Percentiles rank a stretch among this genome's conserved stretches.
Conservation (phyloP, 1,140 invertebrate species). For the Hermetia illucens region DNA sequence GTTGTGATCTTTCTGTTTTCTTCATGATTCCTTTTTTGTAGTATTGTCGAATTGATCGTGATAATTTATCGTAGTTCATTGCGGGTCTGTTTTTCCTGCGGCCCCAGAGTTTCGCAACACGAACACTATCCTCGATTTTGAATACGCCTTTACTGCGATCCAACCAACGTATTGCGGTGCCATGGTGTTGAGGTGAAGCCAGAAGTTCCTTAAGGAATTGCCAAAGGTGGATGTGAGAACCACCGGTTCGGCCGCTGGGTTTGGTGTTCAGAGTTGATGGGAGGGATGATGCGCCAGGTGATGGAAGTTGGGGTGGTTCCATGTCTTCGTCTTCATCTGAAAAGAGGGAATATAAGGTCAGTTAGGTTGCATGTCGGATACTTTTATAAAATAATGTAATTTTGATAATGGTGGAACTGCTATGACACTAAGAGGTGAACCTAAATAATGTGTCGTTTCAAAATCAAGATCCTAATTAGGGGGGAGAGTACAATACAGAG, state of each 20-base stretch:
- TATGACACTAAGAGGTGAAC: no score
- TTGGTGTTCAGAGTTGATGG: constrained; percentile 20
- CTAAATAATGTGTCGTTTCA: no score
- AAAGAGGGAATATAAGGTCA: no score
- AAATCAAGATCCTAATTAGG: no score
- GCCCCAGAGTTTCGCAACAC: constrained; percentile 92
- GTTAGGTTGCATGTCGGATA: no score
- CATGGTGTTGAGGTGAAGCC: constrained; percentile 68
- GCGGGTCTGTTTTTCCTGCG: constrained; percentile 93
- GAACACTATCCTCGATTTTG: constrained; percentile 97
- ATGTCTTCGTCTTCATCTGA: constrained; percentile 40
- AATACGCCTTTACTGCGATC: constrained; percentile 90
- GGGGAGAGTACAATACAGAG: no score
- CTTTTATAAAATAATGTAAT: no score
- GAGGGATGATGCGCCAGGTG: constrained; percentile 13
- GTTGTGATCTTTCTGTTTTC: constrained; percentile 94
- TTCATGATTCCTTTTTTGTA: constrained; percentile 99
- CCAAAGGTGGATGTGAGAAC: constrained; percentile 96
- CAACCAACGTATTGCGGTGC: constrained; percentile 91
- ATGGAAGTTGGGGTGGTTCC: constrained; percentile 3
- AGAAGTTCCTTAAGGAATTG: constrained; percentile 96
- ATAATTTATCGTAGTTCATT: constrained; percentile 99
- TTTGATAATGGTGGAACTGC: no score
- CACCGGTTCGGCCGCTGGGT: constrained; percentile 35
- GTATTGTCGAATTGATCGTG: constrained; percentile 94